These are phyloP conservation scores for Cheilosia vernalis DNA, from an alignment of 2,888 invertebrate genomes.

Conservation along the genomic window DNA sequence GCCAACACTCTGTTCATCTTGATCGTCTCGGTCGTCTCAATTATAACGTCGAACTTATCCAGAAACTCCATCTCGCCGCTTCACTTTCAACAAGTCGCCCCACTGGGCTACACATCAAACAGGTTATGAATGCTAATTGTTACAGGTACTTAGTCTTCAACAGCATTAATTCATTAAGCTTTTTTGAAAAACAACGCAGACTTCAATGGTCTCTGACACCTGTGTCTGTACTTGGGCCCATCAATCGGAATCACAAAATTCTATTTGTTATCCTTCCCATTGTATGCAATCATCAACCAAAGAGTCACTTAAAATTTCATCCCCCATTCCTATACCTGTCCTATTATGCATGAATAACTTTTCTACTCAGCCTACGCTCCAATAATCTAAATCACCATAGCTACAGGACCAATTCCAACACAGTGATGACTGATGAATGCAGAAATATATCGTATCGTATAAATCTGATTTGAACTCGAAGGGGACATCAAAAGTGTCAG, in stretches of 20 bases:
- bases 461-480: conserved; percentile 27
- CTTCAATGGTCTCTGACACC: background rate
- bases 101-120: too few species aligned
- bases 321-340: conserved; percentile 19
- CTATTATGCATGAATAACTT: conserved; percentile 13
- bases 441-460: conserved; percentile 28
- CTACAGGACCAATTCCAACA: background rate
- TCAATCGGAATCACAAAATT: conserved; percentile 43
- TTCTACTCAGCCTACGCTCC: conserved; percentile 27
- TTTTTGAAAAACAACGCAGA: too few species aligned
- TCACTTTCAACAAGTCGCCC: too few species aligned
- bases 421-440: conserved; percentile 22
- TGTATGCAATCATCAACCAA: conserved; percentile 73
- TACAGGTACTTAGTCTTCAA: too few species aligned
- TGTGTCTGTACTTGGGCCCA: background rate
- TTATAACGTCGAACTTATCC: too few species aligned
- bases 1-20: too few species aligned
- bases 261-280: conserved; percentile 73
- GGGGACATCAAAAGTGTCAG: conserved; percentile 51
- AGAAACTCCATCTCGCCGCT: too few species aligned
- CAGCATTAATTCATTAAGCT: background rate
- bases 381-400: conserved; percentile 39
- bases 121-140: too few species aligned
- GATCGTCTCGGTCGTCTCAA: too few species aligned
- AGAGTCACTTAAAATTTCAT: conserved; percentile 46